Conservation (phyloP, 2,797 vertebrate genomes). For the Lindbergichthys nudifrons region DNA sequence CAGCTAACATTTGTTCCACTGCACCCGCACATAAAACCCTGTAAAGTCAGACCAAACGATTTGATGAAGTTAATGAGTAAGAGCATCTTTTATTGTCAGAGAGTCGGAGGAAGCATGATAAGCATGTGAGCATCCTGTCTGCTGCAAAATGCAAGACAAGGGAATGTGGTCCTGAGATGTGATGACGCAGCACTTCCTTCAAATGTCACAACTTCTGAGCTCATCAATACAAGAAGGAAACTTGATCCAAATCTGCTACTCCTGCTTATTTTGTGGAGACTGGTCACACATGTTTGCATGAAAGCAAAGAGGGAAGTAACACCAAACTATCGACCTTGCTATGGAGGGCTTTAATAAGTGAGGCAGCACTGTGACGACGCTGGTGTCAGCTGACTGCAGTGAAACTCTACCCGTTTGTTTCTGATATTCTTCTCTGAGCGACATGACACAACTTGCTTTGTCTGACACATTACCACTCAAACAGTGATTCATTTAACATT, state of each 20-base stretch:
- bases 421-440: slow-evolving; percentile 5
- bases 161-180: slow-evolving; percentile 32
- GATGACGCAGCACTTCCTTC: slow-evolving; percentile 46
- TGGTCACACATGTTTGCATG: not conserved
- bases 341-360: slow-evolving; percentile 4
- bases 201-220: slow-evolving; percentile 1
- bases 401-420: slow-evolving; percentile 61
- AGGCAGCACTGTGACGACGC: not conserved
- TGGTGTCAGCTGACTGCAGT: slow-evolving; percentile 51
- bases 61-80: slow-evolving; percentile 39
- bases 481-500: not conserved
- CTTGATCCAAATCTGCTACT: not conserved
- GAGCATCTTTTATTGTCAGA: slow-evolving; percentile 33
- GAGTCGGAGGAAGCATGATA: slow-evolving; percentile 56
- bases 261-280: not conserved
- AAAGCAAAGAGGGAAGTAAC: slow-evolving; percentile 20
- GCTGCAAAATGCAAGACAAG: slow-evolving; percentile 30
- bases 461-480: slow-evolving; percentile 12
- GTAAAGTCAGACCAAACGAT: not conserved
- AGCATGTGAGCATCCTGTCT: slow-evolving; percentile 63
- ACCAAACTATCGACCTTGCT: slow-evolving; percentile 11
- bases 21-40: not conserved
- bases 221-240: slow-evolving; percentile 22
- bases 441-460: slow-evolving; percentile 36
- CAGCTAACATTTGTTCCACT: not conserved